A percentile compares a stretch with the other conserved stretches of the same genome.
Evolutionary conservation across 2,797 vertebrate species (phyloP).

Genomic region (Remorina albescens): DNA sequence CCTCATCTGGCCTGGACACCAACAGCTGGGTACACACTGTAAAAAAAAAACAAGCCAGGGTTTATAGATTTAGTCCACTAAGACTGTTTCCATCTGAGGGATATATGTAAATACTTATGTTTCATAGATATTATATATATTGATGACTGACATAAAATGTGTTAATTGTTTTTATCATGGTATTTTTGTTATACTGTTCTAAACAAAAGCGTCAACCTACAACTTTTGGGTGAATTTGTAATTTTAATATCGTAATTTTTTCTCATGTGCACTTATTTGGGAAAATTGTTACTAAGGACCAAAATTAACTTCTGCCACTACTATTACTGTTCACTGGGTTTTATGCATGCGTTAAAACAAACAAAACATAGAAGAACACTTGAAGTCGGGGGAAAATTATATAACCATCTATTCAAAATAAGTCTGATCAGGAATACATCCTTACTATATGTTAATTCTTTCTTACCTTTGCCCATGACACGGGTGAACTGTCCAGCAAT

Average conservation of each 20-base stretch:
- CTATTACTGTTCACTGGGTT: background rate
- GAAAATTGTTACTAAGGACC: too few species aligned
- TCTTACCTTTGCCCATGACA: conserved; percentile 96
- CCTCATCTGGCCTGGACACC: conserved; percentile 95
- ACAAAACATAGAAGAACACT: background rate
- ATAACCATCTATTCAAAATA: background rate
- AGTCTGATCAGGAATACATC: accelerated
- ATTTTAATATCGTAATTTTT: too few species aligned
- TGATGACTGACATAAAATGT: conserved; percentile 3
- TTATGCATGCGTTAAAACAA: background rate
- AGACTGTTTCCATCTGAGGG: background rate
- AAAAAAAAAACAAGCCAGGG: conserved; percentile 9
- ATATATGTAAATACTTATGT: background rate
- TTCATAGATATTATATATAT: background rate
- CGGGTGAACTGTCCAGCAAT: conserved; percentile 96
- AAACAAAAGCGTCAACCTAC: too few species aligned
- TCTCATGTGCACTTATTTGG: too few species aligned
- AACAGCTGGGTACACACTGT: conserved; percentile 95
- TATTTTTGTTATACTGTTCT: conserved; percentile 6
- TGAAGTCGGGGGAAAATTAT: background rate
- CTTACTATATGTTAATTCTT: background rate
- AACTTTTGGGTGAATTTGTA: too few species aligned
- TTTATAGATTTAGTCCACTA: background rate
- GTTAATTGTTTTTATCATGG: background rate
- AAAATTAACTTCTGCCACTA: too few species aligned